Base-by-base conservation (phyloP, 2,888 invertebrate species). In the Netelia melanura region DNA sequence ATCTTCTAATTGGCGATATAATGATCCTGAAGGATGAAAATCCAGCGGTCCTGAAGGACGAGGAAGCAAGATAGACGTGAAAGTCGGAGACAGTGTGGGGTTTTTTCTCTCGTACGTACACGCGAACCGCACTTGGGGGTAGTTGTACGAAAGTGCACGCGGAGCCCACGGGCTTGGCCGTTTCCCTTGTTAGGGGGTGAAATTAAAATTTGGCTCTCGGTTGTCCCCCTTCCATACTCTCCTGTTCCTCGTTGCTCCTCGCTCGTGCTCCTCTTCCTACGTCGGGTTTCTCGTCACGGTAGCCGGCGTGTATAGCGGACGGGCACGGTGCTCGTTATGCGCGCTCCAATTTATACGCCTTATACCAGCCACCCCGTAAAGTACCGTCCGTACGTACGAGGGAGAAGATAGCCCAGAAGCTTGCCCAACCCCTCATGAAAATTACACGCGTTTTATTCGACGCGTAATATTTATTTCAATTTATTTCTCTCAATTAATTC, bases 1-100 rank as follows among this genome's bases (percentile, higher is more conserved):
- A 92, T 93, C 93, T 93, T 93, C 93, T 93, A 93, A 93, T 93
- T 93, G 93, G 93, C 93, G 93, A 93, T 93, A 93, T 93, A 94
- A 94, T 93, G 93, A 94, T 93, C 93, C 92, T 93, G 92, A 93
- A 93, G 93, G 93, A 93, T 93, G 91, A 91, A 30, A 93, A 92
- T 91, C 92, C 90, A 88, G 87, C 90, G 90, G 91, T 90, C 89
- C 91, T 89, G 90, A 89, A 91, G 91, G 88, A 85, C 62, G 72
- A 79, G 61, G 17, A 43, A 78, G 62, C 25, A 70, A 81, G 78
- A 64, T 58, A 70, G 21, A 65, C 48, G 71, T 56, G 44, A 17
- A 17, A 38, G 54, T 6, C 64, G 71, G 44, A 23, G 25, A 79
- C 23, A 67, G 70, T 77, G 74, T 62, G 77, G 54, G 44, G 17